phyloP scores from a whole-genome alignment of 2,113 vertebrate species.

The Ophthalmolycus amberensis region DNA sequence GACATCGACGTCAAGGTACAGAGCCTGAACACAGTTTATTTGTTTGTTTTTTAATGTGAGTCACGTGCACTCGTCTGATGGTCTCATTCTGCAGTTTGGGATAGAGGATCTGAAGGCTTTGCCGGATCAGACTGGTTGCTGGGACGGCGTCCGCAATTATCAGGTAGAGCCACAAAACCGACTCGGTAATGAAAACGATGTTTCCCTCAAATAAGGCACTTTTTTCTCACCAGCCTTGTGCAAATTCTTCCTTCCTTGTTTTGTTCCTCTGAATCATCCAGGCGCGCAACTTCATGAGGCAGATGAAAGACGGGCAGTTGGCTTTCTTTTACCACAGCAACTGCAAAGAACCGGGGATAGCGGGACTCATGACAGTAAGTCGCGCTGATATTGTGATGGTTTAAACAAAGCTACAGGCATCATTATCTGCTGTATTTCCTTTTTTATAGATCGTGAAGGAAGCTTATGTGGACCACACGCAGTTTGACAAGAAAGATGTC shows the following conservation, averaged over 20 bases:
- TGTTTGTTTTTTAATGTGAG: not conserved
- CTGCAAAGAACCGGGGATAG: constrained; percentile 95
- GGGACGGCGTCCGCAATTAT: constrained; percentile 98
- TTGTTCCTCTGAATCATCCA: constrained; percentile 54
- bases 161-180: constrained; percentile 82
- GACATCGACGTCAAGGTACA: constrained; percentile 93
- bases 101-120: constrained; percentile 93
- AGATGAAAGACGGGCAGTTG: constrained; percentile 90
- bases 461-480: constrained; percentile 95
- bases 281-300: constrained; percentile 96
- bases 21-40: not conserved
- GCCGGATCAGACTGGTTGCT: constrained; percentile 89
- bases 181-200: constrained; percentile 1
- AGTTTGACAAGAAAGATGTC: constrained; percentile 92
- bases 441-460: constrained; percentile 91
- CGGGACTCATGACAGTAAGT: constrained; percentile 90
- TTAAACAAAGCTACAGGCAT: not conserved
- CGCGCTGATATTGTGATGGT: not conserved
- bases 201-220: not conserved
- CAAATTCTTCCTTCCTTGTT: not conserved
- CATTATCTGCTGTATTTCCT: not conserved
- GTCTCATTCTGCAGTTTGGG: constrained; percentile 87
- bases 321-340: constrained; percentile 99
- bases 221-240: not conserved
- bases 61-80: not conserved